Conservation (phyloP, 2,113 vertebrate genomes). For the Sinocyclocheilus anophthalmus region DNA sequence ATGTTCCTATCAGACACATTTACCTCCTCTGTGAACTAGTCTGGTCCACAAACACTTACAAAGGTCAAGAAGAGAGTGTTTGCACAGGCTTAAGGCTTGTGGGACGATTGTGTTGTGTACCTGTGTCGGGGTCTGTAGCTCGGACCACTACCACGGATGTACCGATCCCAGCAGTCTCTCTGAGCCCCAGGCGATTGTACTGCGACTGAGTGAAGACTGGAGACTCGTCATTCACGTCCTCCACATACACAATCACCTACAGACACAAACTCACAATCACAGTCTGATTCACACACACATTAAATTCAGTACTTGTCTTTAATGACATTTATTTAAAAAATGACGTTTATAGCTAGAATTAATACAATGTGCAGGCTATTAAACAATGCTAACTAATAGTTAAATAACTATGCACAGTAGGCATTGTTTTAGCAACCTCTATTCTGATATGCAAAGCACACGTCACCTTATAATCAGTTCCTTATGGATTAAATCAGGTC, state of each 20-base stretch:
- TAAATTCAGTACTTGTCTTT: background rate
- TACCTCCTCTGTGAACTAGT: background rate
- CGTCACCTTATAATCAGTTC: background rate
- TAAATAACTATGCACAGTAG: background rate
- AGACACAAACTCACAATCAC: background rate
- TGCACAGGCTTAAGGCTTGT: too few species aligned
- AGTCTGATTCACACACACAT: background rate
- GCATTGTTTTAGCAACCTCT: background rate
- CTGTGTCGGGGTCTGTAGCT: slow-evolving; percentile 90
- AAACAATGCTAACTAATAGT: background rate
- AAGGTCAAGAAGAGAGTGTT: background rate
- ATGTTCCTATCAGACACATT: background rate
- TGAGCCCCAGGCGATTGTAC: slow-evolving; percentile 91
- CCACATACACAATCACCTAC: slow-evolving; percentile 93
- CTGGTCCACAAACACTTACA: background rate
- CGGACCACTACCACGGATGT: slow-evolving; percentile 91
- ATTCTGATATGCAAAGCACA: background rate
- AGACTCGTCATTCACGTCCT: slow-evolving; percentile 92
- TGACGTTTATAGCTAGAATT: background rate
- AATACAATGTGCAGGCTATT: background rate
- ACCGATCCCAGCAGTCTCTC: slow-evolving; percentile 91
- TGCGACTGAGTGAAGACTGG: slow-evolving; percentile 94
- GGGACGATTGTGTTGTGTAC: slow-evolving; percentile 65
- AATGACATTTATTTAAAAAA: background rate
- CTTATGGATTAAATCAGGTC: background rate